Base-by-base conservation (phyloP, 2,797 vertebrate genomes). In the Pipistrellus kuhlii region DNA sequence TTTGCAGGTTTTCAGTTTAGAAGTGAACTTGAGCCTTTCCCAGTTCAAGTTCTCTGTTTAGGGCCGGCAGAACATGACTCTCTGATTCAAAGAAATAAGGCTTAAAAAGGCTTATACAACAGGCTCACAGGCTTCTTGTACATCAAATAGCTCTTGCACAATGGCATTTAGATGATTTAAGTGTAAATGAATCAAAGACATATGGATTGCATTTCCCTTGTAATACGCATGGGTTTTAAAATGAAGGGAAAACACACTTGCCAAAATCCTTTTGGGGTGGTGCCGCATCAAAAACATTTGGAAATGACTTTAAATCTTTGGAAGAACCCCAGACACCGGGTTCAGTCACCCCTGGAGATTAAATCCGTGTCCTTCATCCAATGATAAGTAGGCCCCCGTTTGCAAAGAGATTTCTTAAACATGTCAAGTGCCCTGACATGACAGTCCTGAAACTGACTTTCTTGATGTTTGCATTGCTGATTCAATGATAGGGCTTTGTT, bases 151-250 rank as follows among this genome's bases (percentile, higher is more conserved):
- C 94, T 97, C 97, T 97, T 97, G 97, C 97, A 97, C 96, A 97
- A 97, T 97, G 97, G 96, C 97, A 97, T 97, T 97, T 97, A 96
- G 97, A 97, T 97, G 97, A 97, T 97, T 97, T 96, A 97, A 97
- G 97, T 97, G 97, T 97, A 97, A 97, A 97, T 97, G 97, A 97
- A 97, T 97, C 97, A 97, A 97, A 97, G 97, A 97, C 97, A 97
- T 97, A 97, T 97, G 97, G 97, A 97, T 97, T 96, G 92, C 97
- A 97, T 97, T 97, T 97, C 96, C 97, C 97, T 97, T 97, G 96
- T 97, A 97, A 97, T 97, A 97, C 93, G 93, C 97, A 96, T 92
- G 97, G 96, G 96, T 97, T 97, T 97, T 95, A 96, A 97, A 97
- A 97, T 97, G 97, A 97, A 95, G 97, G 96, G 88, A 94, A 97